phyloP scores from a whole-genome alignment of 2,113 vertebrate species.

The Andinoacara biseriatus region DNA sequence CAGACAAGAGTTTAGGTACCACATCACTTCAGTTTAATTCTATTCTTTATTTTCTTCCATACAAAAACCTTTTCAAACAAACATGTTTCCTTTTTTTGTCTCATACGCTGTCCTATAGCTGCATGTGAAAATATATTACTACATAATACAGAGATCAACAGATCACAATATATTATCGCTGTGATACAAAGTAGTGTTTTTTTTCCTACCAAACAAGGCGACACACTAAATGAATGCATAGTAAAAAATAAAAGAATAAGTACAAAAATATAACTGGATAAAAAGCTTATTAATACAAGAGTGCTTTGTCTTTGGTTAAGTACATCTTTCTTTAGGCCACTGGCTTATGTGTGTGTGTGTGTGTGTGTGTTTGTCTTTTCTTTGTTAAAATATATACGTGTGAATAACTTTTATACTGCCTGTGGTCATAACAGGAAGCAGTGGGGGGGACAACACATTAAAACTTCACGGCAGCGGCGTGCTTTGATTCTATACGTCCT shows the following conservation, averaged over 20 bases:
- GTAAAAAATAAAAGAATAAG: conserved; percentile 71
- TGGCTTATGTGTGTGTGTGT: conserved; percentile 9
- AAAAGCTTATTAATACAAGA: conserved; percentile 77
- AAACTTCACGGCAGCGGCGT: conserved; percentile 3
- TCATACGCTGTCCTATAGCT: conserved; percentile 75
- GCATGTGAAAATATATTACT: conserved; percentile 87
- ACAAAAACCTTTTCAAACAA: conserved; percentile 74
- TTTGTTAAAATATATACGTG: neutral
- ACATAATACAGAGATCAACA: conserved; percentile 78
- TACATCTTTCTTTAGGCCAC: conserved; percentile 42
- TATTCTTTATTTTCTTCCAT: conserved; percentile 73
- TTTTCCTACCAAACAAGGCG: conserved; percentile 44
- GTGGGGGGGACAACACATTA: neutral
- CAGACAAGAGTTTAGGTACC: conserved; percentile 59
- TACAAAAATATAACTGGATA: conserved; percentile 77
- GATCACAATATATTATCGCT: conserved; percentile 83
- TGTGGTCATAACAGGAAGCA: neutral
- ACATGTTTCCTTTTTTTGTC: conserved; percentile 67
- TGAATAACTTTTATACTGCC: neutral
- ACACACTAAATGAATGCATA: conserved; percentile 65
- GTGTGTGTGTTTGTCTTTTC: conserved; percentile 4
- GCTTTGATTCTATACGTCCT: neutral
- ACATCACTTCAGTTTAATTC: conserved; percentile 75
- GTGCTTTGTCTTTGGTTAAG: conserved; percentile 80
- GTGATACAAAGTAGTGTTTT: conserved; percentile 68